Conservation (phyloP, 1,140 invertebrate species). For the Zaprionus capensis region DNA sequence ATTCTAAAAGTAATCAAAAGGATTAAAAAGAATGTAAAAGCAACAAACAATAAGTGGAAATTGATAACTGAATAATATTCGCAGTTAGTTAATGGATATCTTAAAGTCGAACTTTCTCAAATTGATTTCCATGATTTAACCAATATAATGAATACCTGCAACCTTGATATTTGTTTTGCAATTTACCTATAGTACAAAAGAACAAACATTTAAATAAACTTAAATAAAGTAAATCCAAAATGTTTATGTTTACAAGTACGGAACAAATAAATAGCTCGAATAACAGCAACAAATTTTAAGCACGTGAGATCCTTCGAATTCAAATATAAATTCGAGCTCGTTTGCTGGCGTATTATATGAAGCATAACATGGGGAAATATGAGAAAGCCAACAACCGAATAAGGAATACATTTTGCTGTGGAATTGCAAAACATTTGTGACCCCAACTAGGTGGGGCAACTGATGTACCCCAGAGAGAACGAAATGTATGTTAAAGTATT, state of each 20-base stretch:
- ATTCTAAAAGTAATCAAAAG: no score
- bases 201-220: not conserved
- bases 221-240: conserved; percentile 2
- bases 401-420: not conserved
- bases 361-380: not conserved
- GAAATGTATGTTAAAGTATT: not conserved
- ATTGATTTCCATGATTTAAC: not conserved
- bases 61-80: no score
- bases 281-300: conserved; percentile 11
- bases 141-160: not conserved
- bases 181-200: not conserved
- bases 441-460: not conserved
- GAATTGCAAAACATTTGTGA: not conserved
- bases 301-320: not conserved
- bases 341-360: not conserved
- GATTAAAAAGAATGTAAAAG: no score
- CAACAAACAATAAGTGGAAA: not conserved
- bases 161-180: not conserved
- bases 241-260: conserved; percentile 9
- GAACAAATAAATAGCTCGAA: not conserved
- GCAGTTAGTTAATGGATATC: not conserved
- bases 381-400: not conserved
- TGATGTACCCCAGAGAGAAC: not conserved
- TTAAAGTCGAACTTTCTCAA: not conserved
- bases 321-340: not conserved